Evolutionary conservation across 2,797 vertebrate genomes (phyloP).

Genomic region (Lacerta agilis): DNA sequence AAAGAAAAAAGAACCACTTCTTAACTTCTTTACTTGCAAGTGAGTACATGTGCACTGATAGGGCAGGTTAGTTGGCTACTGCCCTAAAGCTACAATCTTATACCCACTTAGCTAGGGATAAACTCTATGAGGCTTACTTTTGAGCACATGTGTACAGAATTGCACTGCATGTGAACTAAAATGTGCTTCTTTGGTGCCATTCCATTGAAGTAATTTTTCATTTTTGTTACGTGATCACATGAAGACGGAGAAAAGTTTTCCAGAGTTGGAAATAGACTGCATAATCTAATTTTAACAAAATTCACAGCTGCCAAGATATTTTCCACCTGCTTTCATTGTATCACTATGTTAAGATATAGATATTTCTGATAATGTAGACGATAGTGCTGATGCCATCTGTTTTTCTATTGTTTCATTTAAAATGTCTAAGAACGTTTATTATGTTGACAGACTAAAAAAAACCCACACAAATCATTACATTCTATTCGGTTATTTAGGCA

Average conservation of each 20-base stretch:
- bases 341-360: background rate
- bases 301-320: background rate
- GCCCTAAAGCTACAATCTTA: no score
- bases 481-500: constrained; percentile 44
- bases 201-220: background rate
- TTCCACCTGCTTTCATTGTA: background rate
- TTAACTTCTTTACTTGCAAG: no score
- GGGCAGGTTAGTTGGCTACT: no score
- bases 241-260: background rate
- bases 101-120: no score
- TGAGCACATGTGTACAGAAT: no score
- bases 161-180: background rate
- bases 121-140: no score
- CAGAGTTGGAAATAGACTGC: background rate
- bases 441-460: constrained; percentile 45
- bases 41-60: no score
- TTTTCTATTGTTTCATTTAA: constrained; percentile 66
- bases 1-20: no score
- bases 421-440: constrained; percentile 37
- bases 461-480: constrained; percentile 24
- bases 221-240: background rate
- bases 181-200: background rate
- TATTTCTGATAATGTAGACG: constrained; percentile 35
- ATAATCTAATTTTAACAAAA: background rate
- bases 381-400: constrained; percentile 56